Base-by-base conservation (phyloP, 1,140 invertebrate genomes). In the Pseudoatta argentina region DNA sequence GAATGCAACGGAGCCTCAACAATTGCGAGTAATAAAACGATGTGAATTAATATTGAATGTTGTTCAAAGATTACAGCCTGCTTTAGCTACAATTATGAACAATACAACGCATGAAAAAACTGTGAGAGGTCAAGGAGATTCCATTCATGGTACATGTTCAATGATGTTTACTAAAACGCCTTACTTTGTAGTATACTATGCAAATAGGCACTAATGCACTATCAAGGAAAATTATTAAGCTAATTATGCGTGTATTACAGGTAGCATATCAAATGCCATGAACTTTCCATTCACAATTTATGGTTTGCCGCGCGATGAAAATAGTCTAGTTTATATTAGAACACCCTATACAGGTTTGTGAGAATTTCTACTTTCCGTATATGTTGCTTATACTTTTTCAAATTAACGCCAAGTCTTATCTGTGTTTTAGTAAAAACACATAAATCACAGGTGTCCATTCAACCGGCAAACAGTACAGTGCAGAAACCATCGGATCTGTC, bases 31-130 rank as follows among this genome's bases (percentile, higher is more conserved):
- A 0, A 95, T 95, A 27, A 95, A 95, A 91, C 89, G 95, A 5
- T 95, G 94, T 69, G 94, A 95, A 89, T 85, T 95, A 18, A 88
- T 95, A 83, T 71, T 95, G 2, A 94, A 93, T 66, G 94, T 95
- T 0, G 91, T 95, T 1, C 94, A 94, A 89, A 91, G 92, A 69
- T 87, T 95, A n/a, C 93, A 94, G 59, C 94, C 94, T 10, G 92
- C 91, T 78, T 77, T 95, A 7, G 87, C 92, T 21, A 83, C 77
- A 18, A 91, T 95, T 64, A 93, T 95, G 81, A 94, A 95, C 34
- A 93, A 88, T 82, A 94, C 93, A 1, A 91, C 91, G 27, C 91
- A 87, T 67, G 73, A 77, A 27, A 93, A 93, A 88, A 82, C 87
- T n/a, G 64, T 79, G 8, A 88, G 78, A 67, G 78, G 82, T 34